Evolutionary conservation across 2,888 invertebrate species (phyloP).

Genomic region (Quadroppia sp.): DNA sequence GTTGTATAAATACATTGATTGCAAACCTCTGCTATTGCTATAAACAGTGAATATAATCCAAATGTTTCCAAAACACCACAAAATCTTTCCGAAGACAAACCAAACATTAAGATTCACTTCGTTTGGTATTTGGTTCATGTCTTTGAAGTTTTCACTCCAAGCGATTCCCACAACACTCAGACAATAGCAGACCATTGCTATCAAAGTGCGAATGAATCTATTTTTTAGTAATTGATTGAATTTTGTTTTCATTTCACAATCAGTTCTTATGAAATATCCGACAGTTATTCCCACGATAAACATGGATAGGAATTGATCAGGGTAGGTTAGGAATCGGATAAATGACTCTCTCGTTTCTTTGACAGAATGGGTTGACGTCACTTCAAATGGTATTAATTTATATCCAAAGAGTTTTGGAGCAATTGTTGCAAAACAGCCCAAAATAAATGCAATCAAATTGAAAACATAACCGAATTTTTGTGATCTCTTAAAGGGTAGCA

Average conservation of each 20-base stretch:
- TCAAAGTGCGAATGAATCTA: background rate
- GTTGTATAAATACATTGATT: background rate
- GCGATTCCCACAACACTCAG: background rate
- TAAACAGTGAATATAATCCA: slow-evolving; percentile 28
- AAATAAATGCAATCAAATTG: background rate
- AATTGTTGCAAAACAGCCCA: slow-evolving; percentile 13
- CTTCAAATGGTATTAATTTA: slow-evolving; percentile 30
- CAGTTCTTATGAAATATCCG: slow-evolving; percentile 23
- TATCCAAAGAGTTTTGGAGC: slow-evolving; percentile 14
- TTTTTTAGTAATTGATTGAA: background rate
- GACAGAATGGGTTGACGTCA: slow-evolving; percentile 14
- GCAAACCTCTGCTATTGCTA: background rate
- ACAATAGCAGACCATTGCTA: background rate
- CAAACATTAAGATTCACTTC: slow-evolving; percentile 24
- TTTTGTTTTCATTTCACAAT: too few species aligned
- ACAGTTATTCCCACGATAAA: slow-evolving; percentile 31
- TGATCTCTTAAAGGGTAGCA: background rate
- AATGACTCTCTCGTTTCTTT: slow-evolving; percentile 14
- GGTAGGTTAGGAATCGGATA: background rate
- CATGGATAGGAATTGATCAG: slow-evolving; percentile 33
- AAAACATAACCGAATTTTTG: slow-evolving; percentile 7
- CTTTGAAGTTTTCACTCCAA: slow-evolving; percentile 41
- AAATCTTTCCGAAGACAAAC: slow-evolving; percentile 33
- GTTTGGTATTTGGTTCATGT: slow-evolving; percentile 12
- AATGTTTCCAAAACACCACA: slow-evolving; percentile 37